These are phyloP conservation scores for Bombus picipes DNA, from an alignment of 1,140 invertebrate genomes.

Conservation along the genomic window DNA sequence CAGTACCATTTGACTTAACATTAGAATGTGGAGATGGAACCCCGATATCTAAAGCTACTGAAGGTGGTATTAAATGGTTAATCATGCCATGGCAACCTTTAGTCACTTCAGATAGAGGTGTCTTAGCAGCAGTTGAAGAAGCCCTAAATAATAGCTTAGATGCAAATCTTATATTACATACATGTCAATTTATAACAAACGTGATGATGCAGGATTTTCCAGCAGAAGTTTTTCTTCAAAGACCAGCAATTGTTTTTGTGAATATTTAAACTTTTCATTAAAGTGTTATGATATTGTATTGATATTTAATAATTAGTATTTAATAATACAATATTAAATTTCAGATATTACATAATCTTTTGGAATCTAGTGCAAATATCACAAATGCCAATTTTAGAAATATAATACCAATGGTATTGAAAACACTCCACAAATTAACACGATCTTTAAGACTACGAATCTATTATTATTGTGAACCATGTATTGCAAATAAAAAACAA, in stretches of 20 bases:
- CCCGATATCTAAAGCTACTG: constrained; percentile 62
- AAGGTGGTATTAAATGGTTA: constrained; percentile 81
- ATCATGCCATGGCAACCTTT: constrained; percentile 85
- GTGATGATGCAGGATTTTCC: constrained; percentile 88
- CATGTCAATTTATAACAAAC: constrained; percentile 86
- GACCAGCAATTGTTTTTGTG: constrained; percentile 85
- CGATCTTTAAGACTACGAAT: constrained; percentile 79
- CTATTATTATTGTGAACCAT: constrained; percentile 82
- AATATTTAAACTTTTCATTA: constrained; percentile 41
- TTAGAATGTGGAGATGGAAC: constrained; percentile 60
- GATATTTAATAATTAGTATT: constrained; percentile 18
- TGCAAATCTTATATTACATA: constrained; percentile 81
- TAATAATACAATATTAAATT: constrained; percentile 53
- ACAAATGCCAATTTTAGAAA: constrained; percentile 49
- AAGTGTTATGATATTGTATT: constrained; percentile 17
- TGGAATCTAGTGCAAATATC: constrained; percentile 63
- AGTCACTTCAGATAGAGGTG: constrained; percentile 83
- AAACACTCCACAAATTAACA: constrained; percentile 81
- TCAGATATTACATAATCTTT: constrained; percentile 72
- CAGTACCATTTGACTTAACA: constrained; percentile 67
- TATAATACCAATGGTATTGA: constrained; percentile 75
- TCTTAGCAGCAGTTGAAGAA: constrained; percentile 83
- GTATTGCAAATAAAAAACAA: constrained; percentile 81
- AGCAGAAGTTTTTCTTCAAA: constrained; percentile 87
- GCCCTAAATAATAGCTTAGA: constrained; percentile 78